Base-by-base conservation (phyloP, 2,797 vertebrate genomes). In the Macropodus opercularis region DNA sequence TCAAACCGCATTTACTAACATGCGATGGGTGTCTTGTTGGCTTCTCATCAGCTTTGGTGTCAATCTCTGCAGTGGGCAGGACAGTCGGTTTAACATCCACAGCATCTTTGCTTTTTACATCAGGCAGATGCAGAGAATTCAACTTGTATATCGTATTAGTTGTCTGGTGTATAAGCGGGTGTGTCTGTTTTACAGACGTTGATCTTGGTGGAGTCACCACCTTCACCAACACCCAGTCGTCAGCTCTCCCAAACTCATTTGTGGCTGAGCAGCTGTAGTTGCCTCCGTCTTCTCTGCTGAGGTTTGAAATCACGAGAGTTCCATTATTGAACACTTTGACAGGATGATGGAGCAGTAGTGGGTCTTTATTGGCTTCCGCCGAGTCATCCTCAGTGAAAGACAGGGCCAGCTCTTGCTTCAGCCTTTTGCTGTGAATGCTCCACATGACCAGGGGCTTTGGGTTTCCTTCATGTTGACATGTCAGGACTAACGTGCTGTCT, bases 181-280 rank as follows among this genome's bases (percentile, higher is more conserved):
- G 67, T 2, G 66, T 79, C 10, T 43, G 23, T 13, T 17, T 48
- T 6, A n/a, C 36, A 0, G 86, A 52, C 18, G 52, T 91, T 83
- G 54, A 93, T 94, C 65, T 92, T 80, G 17, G 86, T 54, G 1
- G 89, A 0, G 89, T 86, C 52, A 92, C 81, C 0, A 93, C 91
- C 60, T 77, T 50, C 19, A 98, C 90, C 0, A 81, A 80, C 44
- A 97, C 89, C 0, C 86, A 93, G 24, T 88, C 90, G 9, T 93
- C 90, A 11, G 92, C 93, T 75, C 77, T 87, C 7, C 96, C 97
- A 75, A 95, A 75, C 55, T 94, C 93, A 2, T 97, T 98, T n/a
- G 83, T 82, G 15, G 94, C 96, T 17, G 90, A 77, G 81, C 97
- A 99, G 50, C 92, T 96, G 84, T 98, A 99, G 72, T 93, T 87